Percentiles rank a stretch among this genome's conserved stretches.
Evolutionary conservation across 1,140 invertebrate genomes (phyloP).

Genomic region (Vollenhovia emeryi): DNA sequence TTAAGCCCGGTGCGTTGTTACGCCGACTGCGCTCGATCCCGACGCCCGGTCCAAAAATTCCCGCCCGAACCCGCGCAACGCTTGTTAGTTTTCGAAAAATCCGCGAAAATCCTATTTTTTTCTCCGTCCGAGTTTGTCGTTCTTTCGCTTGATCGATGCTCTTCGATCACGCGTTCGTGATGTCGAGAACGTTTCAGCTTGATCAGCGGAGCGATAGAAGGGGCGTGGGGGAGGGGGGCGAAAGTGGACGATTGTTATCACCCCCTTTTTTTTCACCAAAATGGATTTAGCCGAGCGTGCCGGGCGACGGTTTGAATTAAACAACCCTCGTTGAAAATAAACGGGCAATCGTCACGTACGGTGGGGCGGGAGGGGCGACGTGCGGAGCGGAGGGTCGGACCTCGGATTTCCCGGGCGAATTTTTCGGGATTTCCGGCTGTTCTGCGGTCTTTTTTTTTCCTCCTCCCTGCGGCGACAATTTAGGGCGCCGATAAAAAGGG

Average conservation of each 20-base stretch:
- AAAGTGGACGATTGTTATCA: slow-evolving; percentile 23
- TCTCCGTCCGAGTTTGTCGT: slow-evolving; percentile 1
- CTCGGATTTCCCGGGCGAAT: slow-evolving; percentile 45
- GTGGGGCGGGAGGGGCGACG: background rate
- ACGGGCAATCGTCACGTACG: slow-evolving; percentile 56
- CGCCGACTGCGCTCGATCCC: background rate
- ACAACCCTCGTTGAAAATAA: slow-evolving; percentile 56
- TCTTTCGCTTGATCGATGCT: slow-evolving; percentile 32
- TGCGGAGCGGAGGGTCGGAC: background rate
- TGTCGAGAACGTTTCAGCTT: background rate
- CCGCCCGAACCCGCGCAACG: background rate
- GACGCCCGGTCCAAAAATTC: background rate
- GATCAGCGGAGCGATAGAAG: background rate
- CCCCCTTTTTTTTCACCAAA: slow-evolving; percentile 43
- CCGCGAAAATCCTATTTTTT: slow-evolving; percentile 25
- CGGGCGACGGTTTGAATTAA: slow-evolving; percentile 52
- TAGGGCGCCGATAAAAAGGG: slow-evolving; percentile 38
- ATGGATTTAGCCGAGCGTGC: slow-evolving; percentile 47
- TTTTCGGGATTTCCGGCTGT: slow-evolving; percentile 37
- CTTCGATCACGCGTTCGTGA: slow-evolving; percentile 19
- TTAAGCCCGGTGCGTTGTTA: background rate
- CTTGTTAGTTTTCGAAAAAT: slow-evolving; percentile 9
- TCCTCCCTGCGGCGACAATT: slow-evolving; percentile 25
- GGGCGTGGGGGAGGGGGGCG: background rate
- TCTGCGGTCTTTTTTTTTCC: slow-evolving; percentile 11